Conservation (phyloP, 2,888 invertebrate species). For the Cylloceria caligata region DNA sequence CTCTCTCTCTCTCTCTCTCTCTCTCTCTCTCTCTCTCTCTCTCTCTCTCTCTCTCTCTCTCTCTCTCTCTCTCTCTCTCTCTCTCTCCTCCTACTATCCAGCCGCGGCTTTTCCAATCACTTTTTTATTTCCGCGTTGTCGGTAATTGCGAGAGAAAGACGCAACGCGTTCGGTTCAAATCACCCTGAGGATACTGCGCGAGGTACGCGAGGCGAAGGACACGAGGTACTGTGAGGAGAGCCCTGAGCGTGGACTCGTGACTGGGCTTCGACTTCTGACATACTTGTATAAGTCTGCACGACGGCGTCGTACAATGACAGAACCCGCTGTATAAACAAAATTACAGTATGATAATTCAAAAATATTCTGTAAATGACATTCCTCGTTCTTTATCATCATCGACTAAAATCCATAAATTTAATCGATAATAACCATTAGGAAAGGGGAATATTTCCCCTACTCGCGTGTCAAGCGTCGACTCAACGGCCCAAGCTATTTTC, state of each 20-base stretch:
- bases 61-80: conserved; percentile 15
- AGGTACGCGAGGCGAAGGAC: conserved; percentile 43
- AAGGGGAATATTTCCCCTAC: too few relatives aligned
- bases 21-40: conserved; percentile 22
- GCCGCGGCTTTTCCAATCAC: conserved; percentile 48
- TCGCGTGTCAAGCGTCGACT: too few relatives aligned
- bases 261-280: conserved; percentile 49
- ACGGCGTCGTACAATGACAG: not conserved
- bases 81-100: not conserved
- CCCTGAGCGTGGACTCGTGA: conserved; percentile 48
- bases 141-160: conserved; percentile 46
- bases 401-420: not conserved
- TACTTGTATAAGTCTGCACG: conserved; percentile 36
- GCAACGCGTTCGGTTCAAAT: conserved; percentile 9
- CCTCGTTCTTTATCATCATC: too few relatives aligned
- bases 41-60: conserved; percentile 1
- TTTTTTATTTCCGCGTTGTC: conserved; percentile 51
- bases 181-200: conserved; percentile 35
- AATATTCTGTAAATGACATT: not conserved
- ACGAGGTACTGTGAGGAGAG: conserved; percentile 4
- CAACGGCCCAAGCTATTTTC: too few relatives aligned
- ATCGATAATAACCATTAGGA: too few relatives aligned
- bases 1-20: not conserved
- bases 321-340: not conserved
- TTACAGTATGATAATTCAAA: not conserved